Evolutionary conservation across 2,888 invertebrate genomes (phyloP), one percentile per base, ranked within the genome.

Genomic region (Philhelius pedissequus): DNA sequence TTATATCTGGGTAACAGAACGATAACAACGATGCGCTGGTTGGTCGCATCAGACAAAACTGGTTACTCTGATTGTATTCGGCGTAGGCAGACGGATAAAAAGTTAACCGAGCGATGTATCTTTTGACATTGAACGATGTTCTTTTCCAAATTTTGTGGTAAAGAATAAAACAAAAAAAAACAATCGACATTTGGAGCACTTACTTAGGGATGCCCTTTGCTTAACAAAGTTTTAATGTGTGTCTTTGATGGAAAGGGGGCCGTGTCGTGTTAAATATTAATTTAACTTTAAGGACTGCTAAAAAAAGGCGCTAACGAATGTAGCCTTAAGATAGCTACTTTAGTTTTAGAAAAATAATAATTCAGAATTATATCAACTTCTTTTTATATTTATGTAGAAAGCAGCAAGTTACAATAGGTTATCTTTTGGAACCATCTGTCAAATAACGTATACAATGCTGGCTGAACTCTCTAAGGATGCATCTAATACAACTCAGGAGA

Each of bases 121-220:
- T 68, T 73, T 52, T 78, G 78, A 83, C 74, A 69, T 83, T 74
- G 78, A 78, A 74, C 78, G 69, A 79, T 83, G 74, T 69, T 56
- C 74, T 74, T 68, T 73, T 64, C 69, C 62, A 60, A 69, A 83
- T 48, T 40, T 40, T 38, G 54, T 48, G 52, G 40, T 32, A 32
- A 54, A 62, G 58, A 68, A 58, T 60, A 76, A 58, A 58, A 60
- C 54, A 82, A 74, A 64, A 73, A 50, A 73, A 60, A 52, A 73
- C 32, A 52, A 69, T 77, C 54, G 69, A 52, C 73, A 78, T 78
- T 77, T 82, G 68, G 73, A 77, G 78, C 73, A 78, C 80, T 81
- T 76, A 81, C 76, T 81, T 76, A 81, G 30, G 64, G 45, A 66
- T 71, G 43, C 13, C 58, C 43, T 70, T n/a, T 70, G 62, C 76